phyloP scores from a whole-genome alignment of 2,113 vertebrate species.

The Trematomus loennbergii region DNA sequence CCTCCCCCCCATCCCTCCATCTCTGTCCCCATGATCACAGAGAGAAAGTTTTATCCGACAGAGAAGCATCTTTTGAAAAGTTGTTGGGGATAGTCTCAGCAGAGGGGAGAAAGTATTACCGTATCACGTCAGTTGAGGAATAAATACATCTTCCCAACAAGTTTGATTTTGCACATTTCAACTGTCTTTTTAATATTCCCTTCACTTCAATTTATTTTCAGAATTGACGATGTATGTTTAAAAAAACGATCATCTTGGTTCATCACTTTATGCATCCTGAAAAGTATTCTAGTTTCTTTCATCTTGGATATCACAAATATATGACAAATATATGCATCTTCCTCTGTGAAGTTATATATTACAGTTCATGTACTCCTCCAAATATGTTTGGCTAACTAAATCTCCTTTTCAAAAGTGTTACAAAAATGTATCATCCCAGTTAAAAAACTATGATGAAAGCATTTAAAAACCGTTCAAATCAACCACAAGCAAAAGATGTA shows the following conservation, averaged over 20 bases:
- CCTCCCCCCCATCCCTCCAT: slow-evolving; percentile 43
- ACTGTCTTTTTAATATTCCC: not conserved
- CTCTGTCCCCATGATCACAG: slow-evolving; percentile 65
- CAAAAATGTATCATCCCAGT: not conserved
- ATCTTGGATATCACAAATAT: not conserved
- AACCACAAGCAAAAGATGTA: too few species aligned
- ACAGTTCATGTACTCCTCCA: not conserved
- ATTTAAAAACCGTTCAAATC: too few species aligned
- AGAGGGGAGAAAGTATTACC: slow-evolving; percentile 5
- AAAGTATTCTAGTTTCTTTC: not conserved
- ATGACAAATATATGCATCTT: not conserved
- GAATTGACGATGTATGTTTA: not conserved
- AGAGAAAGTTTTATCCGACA: slow-evolving; percentile 68
- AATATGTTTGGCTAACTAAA: not conserved
- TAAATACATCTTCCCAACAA: not conserved
- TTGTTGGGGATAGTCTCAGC: slow-evolving; percentile 45
- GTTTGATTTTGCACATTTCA: slow-evolving; percentile 11
- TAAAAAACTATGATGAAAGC: too few species aligned
- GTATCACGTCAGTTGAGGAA: slow-evolving; percentile 2
- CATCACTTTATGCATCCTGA: not conserved
- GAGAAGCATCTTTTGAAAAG: slow-evolving; percentile 57
- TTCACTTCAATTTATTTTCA: not conserved
- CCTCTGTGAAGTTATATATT: not conserved
- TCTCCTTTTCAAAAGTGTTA: not conserved
- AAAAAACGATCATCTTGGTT: not conserved